Percentiles rank a stretch among this genome's conserved stretches.
These are phyloP conservation scores for Leptatherina wallacei DNA, from an alignment of 2,797 vertebrate species.

Conservation along the genomic window DNA sequence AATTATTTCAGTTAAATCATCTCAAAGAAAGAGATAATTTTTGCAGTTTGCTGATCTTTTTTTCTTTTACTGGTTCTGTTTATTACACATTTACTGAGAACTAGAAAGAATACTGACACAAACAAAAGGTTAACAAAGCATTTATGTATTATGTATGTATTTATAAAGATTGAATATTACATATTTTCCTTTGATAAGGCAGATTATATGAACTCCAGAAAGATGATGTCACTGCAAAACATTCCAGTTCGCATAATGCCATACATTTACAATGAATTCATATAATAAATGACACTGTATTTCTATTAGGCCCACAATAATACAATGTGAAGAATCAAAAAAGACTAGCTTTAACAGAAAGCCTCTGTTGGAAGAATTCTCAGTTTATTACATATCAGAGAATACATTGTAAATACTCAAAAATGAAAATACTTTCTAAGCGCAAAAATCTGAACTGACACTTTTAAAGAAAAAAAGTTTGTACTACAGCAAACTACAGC, in stretches of 20 bases:
- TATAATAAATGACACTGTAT: conserved; percentile 56
- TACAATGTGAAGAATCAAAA: conserved; percentile 59
- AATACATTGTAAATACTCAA: conserved; percentile 78
- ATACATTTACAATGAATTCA: conserved; percentile 70
- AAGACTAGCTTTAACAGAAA: conserved; percentile 48
- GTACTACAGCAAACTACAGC: conserved; percentile 73
- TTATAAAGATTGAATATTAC: conserved; percentile 76
- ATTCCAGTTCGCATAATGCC: conserved; percentile 72
- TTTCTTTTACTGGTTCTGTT: neutral
- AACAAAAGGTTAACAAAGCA: conserved; percentile 52
- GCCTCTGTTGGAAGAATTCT: conserved; percentile 64
- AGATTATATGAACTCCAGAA: conserved; percentile 75
- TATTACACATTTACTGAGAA: neutral
- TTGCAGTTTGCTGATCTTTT: neutral
- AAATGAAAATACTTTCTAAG: conserved; percentile 69
- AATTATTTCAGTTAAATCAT: too few relatives aligned
- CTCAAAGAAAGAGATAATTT: too few relatives aligned
- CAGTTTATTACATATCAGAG: conserved; percentile 75
- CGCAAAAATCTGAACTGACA: conserved; percentile 67
- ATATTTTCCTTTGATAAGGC: conserved; percentile 72
- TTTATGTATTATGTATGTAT: conserved; percentile 73
- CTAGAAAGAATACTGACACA: conserved; percentile 36
- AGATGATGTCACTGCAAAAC: conserved; percentile 72
- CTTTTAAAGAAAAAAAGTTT: conserved; percentile 59
- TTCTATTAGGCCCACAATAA: conserved; percentile 66